A percentile compares a stretch with the other conserved stretches of the same genome.
Conservation (phyloP, 2,888 invertebrate species). For the Trypoxylon attenuatum region DNA sequence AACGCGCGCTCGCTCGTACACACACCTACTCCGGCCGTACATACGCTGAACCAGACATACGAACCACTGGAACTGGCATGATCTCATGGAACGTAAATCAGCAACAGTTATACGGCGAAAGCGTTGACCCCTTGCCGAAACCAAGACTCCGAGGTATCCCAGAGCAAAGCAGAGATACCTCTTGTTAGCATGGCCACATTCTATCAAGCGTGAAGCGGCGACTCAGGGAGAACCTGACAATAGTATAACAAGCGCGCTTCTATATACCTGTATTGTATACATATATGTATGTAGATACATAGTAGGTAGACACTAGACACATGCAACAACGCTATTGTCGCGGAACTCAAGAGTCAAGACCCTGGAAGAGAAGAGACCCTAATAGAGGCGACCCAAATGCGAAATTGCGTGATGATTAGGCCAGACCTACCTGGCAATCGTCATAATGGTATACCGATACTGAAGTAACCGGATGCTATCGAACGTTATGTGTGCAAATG, state of each 20-base stretch:
- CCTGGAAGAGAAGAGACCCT: neutral
- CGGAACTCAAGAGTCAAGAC: neutral
- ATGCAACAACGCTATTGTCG: neutral
- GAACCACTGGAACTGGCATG: no score
- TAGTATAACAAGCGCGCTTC: neutral
- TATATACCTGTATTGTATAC: neutral
- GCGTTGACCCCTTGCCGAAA: neutral
- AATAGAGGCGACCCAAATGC: neutral
- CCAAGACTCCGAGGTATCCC: neutral
- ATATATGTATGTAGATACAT: no score
- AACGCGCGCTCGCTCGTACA: neutral
- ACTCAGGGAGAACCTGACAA: neutral
- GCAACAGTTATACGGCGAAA: neutral
- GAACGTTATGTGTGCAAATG: no score
- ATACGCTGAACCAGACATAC: no score
- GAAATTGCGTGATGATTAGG: neutral
- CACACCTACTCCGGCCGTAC: neutral
- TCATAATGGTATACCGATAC: neutral
- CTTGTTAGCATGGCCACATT: neutral
- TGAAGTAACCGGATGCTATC: no score
- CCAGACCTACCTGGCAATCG: neutral
- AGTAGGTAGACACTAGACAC: neutral
- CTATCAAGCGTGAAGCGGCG: neutral
- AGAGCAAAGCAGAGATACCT: neutral
- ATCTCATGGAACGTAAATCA: no score